Percentiles rank a stretch among this genome's conserved stretches.
phyloP scores from a whole-genome alignment of 2,797 vertebrate species.

The Poecilia picta region DNA sequence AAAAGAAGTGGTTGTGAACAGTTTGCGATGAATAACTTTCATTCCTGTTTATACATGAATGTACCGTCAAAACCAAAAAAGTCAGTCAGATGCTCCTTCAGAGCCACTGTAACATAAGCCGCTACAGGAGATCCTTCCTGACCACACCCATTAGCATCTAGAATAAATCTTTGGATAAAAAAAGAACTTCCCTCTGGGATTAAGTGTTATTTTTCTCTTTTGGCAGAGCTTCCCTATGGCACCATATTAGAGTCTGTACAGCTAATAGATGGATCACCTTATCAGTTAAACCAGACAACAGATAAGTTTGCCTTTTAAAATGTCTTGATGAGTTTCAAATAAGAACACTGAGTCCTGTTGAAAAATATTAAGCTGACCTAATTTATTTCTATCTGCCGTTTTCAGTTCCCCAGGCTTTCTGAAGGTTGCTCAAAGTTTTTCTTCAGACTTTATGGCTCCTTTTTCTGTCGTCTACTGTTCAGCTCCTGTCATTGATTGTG shows the following conservation, averaged over 20 bases:
- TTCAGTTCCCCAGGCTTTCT: too few relatives aligned
- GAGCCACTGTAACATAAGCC: neutral
- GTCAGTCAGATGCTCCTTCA: neutral
- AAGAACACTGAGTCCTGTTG: neutral
- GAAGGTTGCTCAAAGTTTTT: too few relatives aligned
- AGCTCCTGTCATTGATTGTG: neutral
- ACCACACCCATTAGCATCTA: too few relatives aligned
- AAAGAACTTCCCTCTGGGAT: neutral
- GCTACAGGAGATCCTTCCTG: neutral
- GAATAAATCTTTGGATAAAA: neutral
- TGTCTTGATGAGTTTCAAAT: neutral
- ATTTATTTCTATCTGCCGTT: neutral
- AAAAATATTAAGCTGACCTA: neutral
- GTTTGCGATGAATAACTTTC: neutral
- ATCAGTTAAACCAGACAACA: neutral
- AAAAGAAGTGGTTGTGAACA: neutral
- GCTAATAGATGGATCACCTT: neutral
- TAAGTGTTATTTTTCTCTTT: neutral
- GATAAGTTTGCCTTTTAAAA: neutral
- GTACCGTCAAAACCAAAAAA: neutral
- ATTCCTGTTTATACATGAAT: neutral
- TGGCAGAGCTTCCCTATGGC: neutral
- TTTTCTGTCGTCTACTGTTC: neutral
- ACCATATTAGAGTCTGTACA: neutral
- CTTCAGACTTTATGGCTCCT: neutral